Base-by-base conservation (phyloP, 2,888 invertebrate species). In the Leptopilina myrica region DNA sequence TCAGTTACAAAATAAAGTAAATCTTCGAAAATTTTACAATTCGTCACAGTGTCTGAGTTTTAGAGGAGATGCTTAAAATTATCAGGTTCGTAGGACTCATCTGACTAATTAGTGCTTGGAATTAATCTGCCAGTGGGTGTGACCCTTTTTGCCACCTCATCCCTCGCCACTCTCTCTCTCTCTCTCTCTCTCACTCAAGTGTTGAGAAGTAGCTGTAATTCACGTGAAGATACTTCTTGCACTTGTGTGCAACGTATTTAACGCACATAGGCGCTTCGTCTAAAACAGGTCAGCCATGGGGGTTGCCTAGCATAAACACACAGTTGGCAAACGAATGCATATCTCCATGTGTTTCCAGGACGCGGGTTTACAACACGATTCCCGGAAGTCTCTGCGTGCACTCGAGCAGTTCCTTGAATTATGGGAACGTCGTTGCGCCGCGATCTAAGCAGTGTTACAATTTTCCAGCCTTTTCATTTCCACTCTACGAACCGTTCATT, bases 221-320 rank as follows among this genome's bases (percentile, higher is more conserved):
- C 9, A 49, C 33, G 14, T 40, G 56, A 56, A 73, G 73, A 33
- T 73, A 73, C 73, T 40, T 56, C 33, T 53, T 73, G 33, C 8
- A 53, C 8, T n/a, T 56, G 53, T 73, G 56, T 73, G 53, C 20
- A 49, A 20, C 66, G 43, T n/a, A 73, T 73, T 73, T 53, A 73
- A 73, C 56, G 73, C 56, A 26, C 33, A 56, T 56, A 73, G 73
- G 33, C 33, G 53, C 33, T 79, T 77, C 73, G 73, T 77, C 53
- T 64, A 79, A 79, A 79, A 69, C 79, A 79, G 79, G 79, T 79
- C 79, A 79, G 77, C 77, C 77, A 64, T 79, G 77, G 77, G 59
- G 67, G 14, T 67, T 69, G 15, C 15, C 20, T 62, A 9, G 49
- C 49, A 49, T 49, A 49, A 11, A 69, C 43, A 73, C 64, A 69